These are phyloP conservation scores for Mormyrus lacerda DNA, from an alignment of 2,113 vertebrate species.

Conservation along the genomic window DNA sequence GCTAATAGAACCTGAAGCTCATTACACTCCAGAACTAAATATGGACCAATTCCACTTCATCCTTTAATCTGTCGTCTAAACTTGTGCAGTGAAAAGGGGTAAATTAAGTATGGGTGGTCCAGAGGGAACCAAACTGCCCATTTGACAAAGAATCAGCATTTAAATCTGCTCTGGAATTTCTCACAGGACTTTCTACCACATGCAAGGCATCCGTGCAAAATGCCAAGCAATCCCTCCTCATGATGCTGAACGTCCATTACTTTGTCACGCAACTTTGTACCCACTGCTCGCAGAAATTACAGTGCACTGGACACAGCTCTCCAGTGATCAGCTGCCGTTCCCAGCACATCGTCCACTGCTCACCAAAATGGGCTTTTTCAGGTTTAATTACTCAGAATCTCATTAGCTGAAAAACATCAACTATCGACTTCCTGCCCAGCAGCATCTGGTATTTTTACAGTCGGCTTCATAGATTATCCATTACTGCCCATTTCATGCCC, in stretches of 20 bases:
- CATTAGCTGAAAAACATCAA: conserved; percentile 50
- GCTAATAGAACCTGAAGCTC: conserved; percentile 13
- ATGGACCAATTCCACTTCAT: not conserved
- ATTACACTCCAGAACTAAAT: conserved; percentile 28
- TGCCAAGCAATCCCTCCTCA: not conserved
- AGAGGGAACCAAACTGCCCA: too few relatives aligned
- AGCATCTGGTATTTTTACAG: conserved; percentile 51
- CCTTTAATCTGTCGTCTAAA: not conserved
- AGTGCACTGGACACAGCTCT: not conserved
- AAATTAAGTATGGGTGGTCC: not conserved
- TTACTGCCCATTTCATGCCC: conserved; percentile 37
- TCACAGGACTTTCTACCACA: not conserved
- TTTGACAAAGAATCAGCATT: not conserved
- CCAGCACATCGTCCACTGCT: conserved; percentile 40
- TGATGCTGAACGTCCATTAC: not conserved
- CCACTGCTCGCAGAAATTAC: not conserved
- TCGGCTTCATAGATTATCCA: conserved; percentile 50
- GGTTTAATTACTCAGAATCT: conserved; percentile 47
- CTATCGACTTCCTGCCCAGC: conserved; percentile 43
- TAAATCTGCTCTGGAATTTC: not conserved
- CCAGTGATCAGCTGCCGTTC: not conserved
- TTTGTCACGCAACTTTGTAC: not conserved
- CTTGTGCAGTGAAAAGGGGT: not conserved
- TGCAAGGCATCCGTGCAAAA: not conserved
- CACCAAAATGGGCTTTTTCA: conserved; percentile 27